Conservation (phyloP, 92 coral and sea anemone species). For the Nematostella vectensis region DNA sequence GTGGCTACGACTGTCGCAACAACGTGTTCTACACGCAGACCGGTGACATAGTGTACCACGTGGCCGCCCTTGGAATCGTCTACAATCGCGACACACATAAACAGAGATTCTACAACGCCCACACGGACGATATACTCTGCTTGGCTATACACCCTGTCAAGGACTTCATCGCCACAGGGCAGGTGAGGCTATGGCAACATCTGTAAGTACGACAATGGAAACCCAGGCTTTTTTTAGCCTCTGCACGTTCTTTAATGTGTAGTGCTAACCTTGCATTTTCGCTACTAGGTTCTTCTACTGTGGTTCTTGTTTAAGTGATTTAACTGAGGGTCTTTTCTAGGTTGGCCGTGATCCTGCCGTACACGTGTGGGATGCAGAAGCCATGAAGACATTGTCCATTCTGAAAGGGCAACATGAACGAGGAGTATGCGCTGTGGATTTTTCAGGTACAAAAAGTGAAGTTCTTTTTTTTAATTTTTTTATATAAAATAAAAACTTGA, state of each 20-base stretch:
- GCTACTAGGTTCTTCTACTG: too few relatives aligned
- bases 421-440: slow-evolving; percentile 98
- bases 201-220: too few relatives aligned
- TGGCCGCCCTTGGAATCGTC: slow-evolving; percentile 92
- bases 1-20: slow-evolving; percentile 97
- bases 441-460: slow-evolving; percentile 79
- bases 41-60: slow-evolving; percentile 92
- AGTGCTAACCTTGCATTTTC: too few relatives aligned
- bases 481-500: too few relatives aligned
- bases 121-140: slow-evolving; percentile 92
- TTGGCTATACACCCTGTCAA: slow-evolving; percentile 86
- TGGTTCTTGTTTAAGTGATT: too few relatives aligned
- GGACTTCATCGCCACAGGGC: slow-evolving; percentile 94
- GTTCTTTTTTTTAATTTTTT: too few relatives aligned
- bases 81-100: slow-evolving; percentile 80
- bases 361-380: slow-evolving; percentile 93
- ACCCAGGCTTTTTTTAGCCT: too few relatives aligned
- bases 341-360: slow-evolving; percentile 98
- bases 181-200: slow-evolving; percentile 44
- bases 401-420: slow-evolving; percentile 91
- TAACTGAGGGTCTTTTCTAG: slow-evolving; percentile 30
- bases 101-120: slow-evolving; percentile 86
- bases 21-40: slow-evolving; percentile 92
- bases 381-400: slow-evolving; percentile 73
- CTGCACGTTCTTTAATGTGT: too few relatives aligned